These are phyloP conservation scores for Patella depressa DNA, from an alignment of 2,888 invertebrate species.

Conservation along the genomic window DNA sequence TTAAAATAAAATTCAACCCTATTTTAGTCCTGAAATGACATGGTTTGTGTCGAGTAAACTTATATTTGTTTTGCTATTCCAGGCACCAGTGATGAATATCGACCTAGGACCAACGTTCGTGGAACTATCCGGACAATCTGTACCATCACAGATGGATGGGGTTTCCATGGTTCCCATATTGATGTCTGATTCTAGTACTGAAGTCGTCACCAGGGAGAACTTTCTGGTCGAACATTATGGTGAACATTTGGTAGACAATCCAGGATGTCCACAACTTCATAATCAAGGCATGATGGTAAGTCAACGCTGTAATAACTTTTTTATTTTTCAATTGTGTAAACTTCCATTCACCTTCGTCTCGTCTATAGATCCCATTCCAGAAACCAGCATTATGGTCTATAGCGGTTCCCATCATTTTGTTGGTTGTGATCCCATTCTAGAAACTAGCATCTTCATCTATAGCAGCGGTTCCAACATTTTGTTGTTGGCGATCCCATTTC, in stretches of 20 bases:
- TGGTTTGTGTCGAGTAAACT: background rate
- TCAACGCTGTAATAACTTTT: background rate
- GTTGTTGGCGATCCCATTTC: no score
- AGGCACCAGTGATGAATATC: background rate
- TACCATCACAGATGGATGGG: constrained; percentile 78
- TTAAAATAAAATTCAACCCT: no score
- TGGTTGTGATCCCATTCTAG: no score
- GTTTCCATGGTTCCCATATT: constrained; percentile 72
- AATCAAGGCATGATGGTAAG: background rate
- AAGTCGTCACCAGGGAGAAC: background rate
- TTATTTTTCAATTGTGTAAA: background rate
- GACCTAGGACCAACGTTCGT: background rate
- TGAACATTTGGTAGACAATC: background rate
- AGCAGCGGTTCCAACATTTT: no score
- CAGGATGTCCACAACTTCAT: background rate
- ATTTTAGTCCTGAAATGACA: no score
- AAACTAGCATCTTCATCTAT: no score
- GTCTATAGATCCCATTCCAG: no score
- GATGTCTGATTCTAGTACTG: background rate
- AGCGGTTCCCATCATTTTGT: background rate
- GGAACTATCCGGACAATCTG: background rate
- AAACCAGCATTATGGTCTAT: background rate
- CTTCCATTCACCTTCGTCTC: no score
- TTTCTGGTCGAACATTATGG: constrained; percentile 1
- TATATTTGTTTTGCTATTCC: background rate